Evolutionary conservation across 2,113 vertebrate genomes (phyloP).

Genomic region (Erythrolamprus reginae): DNA sequence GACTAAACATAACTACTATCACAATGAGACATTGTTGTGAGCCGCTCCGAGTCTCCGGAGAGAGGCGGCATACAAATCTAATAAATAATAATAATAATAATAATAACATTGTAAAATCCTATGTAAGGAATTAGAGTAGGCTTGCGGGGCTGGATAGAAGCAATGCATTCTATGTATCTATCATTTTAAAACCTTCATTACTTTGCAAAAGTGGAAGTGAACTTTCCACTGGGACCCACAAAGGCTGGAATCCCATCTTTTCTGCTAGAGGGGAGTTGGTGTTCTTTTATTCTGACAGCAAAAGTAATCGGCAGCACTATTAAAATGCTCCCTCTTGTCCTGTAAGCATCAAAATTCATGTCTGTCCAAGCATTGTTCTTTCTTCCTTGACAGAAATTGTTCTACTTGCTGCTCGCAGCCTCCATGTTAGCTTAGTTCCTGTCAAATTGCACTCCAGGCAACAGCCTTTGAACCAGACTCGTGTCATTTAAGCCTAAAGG

Average conservation of each 20-base stretch:
- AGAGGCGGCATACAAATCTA: too few species aligned
- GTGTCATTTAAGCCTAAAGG: slow-evolving; percentile 7
- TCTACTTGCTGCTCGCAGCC: neutral
- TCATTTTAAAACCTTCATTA: slow-evolving; percentile 6
- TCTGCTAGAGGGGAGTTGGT: neutral
- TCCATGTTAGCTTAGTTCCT: neutral
- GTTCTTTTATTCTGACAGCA: neutral
- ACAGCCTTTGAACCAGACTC: neutral
- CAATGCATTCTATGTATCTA: neutral
- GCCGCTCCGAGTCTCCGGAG: too few species aligned
- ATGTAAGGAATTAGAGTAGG: neutral
- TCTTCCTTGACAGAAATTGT: neutral
- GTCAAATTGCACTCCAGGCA: neutral
- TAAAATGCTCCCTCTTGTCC: neutral
- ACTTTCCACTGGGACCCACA: neutral
- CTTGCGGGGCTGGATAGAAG: neutral
- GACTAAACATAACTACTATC: neutral
- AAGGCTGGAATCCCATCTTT: slow-evolving; percentile 5
- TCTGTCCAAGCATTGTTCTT: neutral
- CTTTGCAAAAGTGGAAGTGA: neutral
- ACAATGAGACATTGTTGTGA: too few species aligned
- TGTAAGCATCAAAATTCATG: slow-evolving; percentile 20
- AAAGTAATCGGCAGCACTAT: neutral
- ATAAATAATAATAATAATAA: too few species aligned
- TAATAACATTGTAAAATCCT: neutral